These are phyloP conservation scores for Corythaeola cristata DNA, from an alignment of 2,113 vertebrate genomes.

Conservation along the genomic window DNA sequence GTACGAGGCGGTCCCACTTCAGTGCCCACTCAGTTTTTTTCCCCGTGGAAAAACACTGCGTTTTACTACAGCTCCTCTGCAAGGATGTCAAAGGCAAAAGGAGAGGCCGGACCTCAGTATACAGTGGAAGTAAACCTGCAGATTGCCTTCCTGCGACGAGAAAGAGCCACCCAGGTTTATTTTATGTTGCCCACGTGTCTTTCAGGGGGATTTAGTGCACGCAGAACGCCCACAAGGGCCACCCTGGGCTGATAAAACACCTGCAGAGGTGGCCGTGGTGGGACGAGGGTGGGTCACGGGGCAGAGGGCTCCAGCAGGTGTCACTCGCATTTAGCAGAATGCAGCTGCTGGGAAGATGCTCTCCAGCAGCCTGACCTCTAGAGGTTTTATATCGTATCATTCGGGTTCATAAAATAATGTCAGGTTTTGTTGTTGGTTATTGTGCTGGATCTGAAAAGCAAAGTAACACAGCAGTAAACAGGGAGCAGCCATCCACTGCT, in stretches of 20 bases:
- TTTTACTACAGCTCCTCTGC: background rate
- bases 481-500: background rate
- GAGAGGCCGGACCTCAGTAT: background rate
- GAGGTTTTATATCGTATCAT: background rate
- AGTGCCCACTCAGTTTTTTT: background rate
- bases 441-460: background rate
- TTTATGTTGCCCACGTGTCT: background rate
- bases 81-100: background rate
- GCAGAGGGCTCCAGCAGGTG: constrained; percentile 48
- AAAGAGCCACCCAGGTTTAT: background rate
- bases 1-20: background rate
- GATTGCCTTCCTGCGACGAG: background rate
- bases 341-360: background rate
- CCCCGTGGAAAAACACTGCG: rapidly evolving
- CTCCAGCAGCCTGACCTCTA: constrained; percentile 1
- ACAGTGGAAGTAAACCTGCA: rapidly evolving
- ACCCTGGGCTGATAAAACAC: background rate
- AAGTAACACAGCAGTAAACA: background rate
- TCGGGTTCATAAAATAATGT: background rate
- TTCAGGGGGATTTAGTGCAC: background rate
- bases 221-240: background rate
- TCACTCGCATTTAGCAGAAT: constrained; percentile 42
- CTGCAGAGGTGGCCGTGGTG: background rate
- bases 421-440: background rate
- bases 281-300: background rate